Evolutionary conservation across 1,140 invertebrate species (phyloP).

Genomic region (Temnothorax longispinosus): DNA sequence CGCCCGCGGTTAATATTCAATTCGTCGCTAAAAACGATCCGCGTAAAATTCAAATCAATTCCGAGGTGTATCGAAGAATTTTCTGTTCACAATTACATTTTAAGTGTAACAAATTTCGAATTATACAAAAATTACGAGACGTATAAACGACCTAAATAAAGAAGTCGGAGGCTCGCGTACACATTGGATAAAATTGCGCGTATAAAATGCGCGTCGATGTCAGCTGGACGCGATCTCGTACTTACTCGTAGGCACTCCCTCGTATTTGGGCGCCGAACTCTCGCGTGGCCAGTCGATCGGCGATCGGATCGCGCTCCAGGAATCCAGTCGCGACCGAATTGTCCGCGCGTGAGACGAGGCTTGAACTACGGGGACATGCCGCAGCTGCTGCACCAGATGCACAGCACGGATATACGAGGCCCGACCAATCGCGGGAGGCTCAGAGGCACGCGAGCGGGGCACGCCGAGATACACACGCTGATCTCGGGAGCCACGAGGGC

Average conservation of each 20-base stretch:
- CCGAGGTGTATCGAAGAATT: neutral
- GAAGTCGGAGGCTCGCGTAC: neutral
- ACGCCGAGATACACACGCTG: neutral
- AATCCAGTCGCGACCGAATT: neutral
- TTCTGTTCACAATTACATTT: neutral
- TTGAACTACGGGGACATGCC: neutral
- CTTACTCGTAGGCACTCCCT: neutral
- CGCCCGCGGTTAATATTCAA: neutral
- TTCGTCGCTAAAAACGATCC: neutral
- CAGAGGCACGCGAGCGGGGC: slow-evolving; percentile 15
- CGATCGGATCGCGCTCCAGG: neutral
- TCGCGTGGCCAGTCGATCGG: neutral
- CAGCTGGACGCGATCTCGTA: neutral
- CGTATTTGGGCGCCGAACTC: neutral
- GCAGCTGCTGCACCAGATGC: slow-evolving; percentile 28
- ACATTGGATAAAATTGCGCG: neutral
- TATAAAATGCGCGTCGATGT: neutral
- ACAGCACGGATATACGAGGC: slow-evolving; percentile 25
- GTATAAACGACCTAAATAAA: neutral
- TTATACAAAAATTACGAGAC: neutral
- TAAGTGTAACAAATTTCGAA: neutral
- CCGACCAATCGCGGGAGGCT: slow-evolving; percentile 30
- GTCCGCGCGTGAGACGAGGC: neutral
- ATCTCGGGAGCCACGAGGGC: neutral
- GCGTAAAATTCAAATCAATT: neutral